Conservation (phyloP, 2,797 vertebrate species). For the Galagoides demidoff region DNA sequence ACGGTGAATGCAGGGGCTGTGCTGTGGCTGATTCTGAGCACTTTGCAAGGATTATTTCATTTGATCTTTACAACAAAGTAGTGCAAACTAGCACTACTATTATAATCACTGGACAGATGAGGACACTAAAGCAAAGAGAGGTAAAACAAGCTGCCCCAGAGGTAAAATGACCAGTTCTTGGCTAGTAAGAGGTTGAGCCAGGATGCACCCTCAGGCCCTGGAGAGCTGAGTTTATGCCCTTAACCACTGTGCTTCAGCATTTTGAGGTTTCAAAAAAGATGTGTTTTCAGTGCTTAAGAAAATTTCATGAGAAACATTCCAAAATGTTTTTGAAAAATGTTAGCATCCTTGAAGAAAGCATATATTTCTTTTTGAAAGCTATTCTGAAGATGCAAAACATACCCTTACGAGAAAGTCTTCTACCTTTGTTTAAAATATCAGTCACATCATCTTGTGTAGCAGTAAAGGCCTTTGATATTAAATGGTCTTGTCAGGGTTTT, state of each 20-base stretch:
- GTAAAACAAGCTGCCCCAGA: background rate
- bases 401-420: slow-evolving; percentile 24
- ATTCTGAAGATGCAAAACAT: slow-evolving; percentile 19
- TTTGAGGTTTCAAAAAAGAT: slow-evolving; percentile 7
- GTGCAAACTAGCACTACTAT: background rate
- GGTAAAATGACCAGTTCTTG: background rate
- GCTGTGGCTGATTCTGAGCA: background rate
- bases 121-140: background rate
- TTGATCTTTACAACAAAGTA: background rate
- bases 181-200: background rate
- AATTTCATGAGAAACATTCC: background rate
- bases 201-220: background rate
- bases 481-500: background rate
- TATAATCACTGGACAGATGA: background rate
- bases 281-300: slow-evolving; percentile 35
- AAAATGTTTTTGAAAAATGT: slow-evolving; percentile 32
- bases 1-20: background rate
- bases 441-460: background rate
- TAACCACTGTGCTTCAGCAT: background rate
- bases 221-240: background rate
- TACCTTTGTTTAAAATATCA: slow-evolving; percentile 38
- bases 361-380: background rate
- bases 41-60: background rate
- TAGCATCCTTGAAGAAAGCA: background rate
- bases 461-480: slow-evolving; percentile 15